Evolutionary conservation across 2,113 vertebrate species (phyloP).

Genomic region (Xiphophorus couchianus): DNA sequence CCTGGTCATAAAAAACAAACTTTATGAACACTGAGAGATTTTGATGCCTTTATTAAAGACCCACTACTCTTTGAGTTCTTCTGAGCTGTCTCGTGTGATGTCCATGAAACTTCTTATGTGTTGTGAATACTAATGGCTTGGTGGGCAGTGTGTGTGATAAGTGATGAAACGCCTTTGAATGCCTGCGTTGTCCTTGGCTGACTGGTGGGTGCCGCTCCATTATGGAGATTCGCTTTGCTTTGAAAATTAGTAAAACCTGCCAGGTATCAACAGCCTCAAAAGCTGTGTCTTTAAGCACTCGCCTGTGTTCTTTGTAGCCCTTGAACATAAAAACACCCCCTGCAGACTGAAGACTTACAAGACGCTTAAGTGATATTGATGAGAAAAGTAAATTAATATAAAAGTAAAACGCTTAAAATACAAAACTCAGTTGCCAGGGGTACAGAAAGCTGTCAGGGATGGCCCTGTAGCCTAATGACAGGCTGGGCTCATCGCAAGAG

Average conservation of each 20-base stretch:
- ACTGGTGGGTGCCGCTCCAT: conserved; percentile 59
- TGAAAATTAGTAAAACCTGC: conserved; percentile 72
- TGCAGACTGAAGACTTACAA: conserved; percentile 52
- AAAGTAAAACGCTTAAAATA: conserved; percentile 74
- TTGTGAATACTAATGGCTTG: conserved; percentile 70
- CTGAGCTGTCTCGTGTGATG: conserved; percentile 57
- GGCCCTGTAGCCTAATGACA: conserved; percentile 56
- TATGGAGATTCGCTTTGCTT: conserved; percentile 60
- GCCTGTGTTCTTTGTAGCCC: conserved; percentile 69
- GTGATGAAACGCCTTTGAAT: conserved; percentile 67
- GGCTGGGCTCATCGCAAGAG: conserved; percentile 49
- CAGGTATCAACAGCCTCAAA: conserved; percentile 70
- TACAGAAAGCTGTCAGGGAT: conserved; percentile 56
- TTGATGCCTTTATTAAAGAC: conserved; percentile 67
- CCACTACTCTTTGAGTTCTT: conserved; percentile 59
- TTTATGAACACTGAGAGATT: conserved; percentile 61
- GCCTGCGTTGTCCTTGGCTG: conserved; percentile 68
- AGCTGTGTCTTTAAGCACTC: conserved; percentile 60
- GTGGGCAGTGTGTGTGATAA: conserved; percentile 61
- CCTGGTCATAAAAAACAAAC: conserved; percentile 67
- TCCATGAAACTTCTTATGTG: conserved; percentile 72
- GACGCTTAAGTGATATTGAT: conserved; percentile 53
- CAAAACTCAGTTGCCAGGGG: conserved; percentile 63
- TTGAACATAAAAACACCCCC: conserved; percentile 64
- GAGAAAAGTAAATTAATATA: conserved; percentile 68